phyloP scores from a whole-genome alignment of 2,888 invertebrate species.

The Lycaena phlaeas region DNA sequence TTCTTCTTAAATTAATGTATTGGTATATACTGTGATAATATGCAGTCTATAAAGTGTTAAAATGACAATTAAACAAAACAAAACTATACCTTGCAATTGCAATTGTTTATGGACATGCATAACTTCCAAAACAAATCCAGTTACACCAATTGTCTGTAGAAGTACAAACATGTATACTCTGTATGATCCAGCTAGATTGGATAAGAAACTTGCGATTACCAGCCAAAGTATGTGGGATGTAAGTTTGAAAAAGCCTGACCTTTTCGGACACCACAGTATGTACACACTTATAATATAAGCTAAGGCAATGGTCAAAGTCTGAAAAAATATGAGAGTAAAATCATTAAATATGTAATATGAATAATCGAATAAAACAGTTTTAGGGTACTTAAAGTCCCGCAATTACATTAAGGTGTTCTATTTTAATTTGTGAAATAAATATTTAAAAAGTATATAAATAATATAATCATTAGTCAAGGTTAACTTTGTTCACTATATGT shows the following conservation, averaged over 20 bases:
- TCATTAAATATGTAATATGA: background rate
- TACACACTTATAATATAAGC: slow-evolving; percentile 81
- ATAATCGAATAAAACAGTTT: too few relatives aligned
- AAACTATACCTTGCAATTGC: slow-evolving; percentile 53
- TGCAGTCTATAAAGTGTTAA: too few relatives aligned
- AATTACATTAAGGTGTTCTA: too few relatives aligned
- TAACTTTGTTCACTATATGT: too few relatives aligned
- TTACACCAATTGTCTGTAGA: slow-evolving; percentile 76
- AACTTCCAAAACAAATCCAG: slow-evolving; percentile 78
- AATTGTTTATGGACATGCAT: slow-evolving; percentile 68
- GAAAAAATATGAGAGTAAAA: slow-evolving; percentile 33
- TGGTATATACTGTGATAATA: too few relatives aligned
- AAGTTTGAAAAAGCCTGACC: slow-evolving; percentile 76
- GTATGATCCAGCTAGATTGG: slow-evolving; percentile 82
- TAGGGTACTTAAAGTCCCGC: too few relatives aligned
- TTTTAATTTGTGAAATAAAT: too few relatives aligned
- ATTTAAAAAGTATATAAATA: too few relatives aligned
- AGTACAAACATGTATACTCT: slow-evolving; percentile 83
- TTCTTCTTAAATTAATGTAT: too few relatives aligned
- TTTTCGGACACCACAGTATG: slow-evolving; percentile 83
- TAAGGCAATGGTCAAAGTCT: slow-evolving; percentile 78
- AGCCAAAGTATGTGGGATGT: slow-evolving; percentile 84
- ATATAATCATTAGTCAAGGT: too few relatives aligned
- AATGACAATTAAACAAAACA: too few relatives aligned
- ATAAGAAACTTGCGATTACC: slow-evolving; percentile 80